Evolutionary conservation across 2,113 vertebrate species (phyloP), one percentile per base, ranked within the genome.

Genomic region (Passer montanus): DNA sequence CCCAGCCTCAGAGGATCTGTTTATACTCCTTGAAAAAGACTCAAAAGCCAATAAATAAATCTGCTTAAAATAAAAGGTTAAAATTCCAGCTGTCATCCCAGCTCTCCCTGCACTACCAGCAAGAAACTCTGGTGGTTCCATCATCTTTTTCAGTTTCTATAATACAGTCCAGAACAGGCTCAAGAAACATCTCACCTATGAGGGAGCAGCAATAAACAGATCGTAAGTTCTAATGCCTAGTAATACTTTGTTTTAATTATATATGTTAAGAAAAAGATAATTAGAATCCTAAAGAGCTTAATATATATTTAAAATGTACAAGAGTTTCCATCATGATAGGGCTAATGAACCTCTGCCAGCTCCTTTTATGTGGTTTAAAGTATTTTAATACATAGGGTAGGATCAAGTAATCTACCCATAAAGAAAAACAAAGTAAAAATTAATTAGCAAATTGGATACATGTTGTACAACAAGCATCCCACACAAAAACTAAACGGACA

Each of bases 291-390:
- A 84, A 93, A 92, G 41, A 46, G n/a, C 17, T 87, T 56, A 89
- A 93, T 66, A 74, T 81, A 49, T 90, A 93, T 90, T 84, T 86
- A 75, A 96, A 84, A 46, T 6, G 13, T 56, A 88, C 83, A 66
- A 58, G 67, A 27, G 33, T 67, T 95, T 95, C 72, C 94, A 78
- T 68, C 79, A 60, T 30, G 69, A 96, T 52, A 89, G 27, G 31
- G 69, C 73, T 81, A 92, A 90, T 87, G 91, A 94, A 87, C 41
- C 21, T 76, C 78, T 83, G 78, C 78, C 10, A 35, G 59, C 11
- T 83, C 28, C 85, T 91, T 97, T 96, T 8, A 95, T 92, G 95
- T 91, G 93, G 93, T 90, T 89, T 83, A 7, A 74, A 91, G 46
- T 18, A 79, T 93, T 96, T 78, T 88, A 84, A 94, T 74, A 89